Percentiles rank a stretch among this genome's conserved stretches.
phyloP scores from a whole-genome alignment of 2,797 vertebrate genomes.

The Champsocephalus gunnari region DNA sequence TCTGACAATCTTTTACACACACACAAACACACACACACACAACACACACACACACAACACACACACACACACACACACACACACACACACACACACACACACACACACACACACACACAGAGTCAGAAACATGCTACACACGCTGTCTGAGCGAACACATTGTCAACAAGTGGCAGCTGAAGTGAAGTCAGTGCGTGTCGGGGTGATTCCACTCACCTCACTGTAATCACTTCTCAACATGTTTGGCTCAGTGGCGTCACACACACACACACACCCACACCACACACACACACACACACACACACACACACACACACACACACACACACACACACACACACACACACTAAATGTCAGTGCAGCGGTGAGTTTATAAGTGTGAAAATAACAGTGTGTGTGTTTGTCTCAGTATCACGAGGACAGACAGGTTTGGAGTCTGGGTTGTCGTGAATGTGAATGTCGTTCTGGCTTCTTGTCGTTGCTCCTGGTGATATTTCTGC shows the following conservation, averaged over 20 bases:
- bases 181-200: constrained; percentile 7
- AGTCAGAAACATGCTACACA: constrained; percentile 19
- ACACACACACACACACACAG: neutral
- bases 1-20: neutral
- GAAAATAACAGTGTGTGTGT: constrained; percentile 54
- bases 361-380: constrained; percentile 37
- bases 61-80: constrained; percentile 5
- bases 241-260: constrained; percentile 52
- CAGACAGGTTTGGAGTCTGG: constrained; percentile 4
- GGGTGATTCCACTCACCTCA: constrained; percentile 48
- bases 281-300: too few species aligned
- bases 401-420: constrained; percentile 22
- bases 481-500: neutral
- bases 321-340: too few species aligned
- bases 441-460: constrained; percentile 1
- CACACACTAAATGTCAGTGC: constrained; percentile 13
- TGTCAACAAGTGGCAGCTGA: constrained; percentile 34
- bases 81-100: constrained; percentile 25
- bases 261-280: too few species aligned
- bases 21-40: constrained; percentile 9
- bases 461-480: neutral
- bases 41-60: constrained; percentile 18
- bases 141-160: constrained; percentile 17
- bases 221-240: constrained; percentile 65
- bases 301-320: too few species aligned